Base-by-base conservation (phyloP, 1,140 invertebrate genomes). In the Musca domestica region DNA sequence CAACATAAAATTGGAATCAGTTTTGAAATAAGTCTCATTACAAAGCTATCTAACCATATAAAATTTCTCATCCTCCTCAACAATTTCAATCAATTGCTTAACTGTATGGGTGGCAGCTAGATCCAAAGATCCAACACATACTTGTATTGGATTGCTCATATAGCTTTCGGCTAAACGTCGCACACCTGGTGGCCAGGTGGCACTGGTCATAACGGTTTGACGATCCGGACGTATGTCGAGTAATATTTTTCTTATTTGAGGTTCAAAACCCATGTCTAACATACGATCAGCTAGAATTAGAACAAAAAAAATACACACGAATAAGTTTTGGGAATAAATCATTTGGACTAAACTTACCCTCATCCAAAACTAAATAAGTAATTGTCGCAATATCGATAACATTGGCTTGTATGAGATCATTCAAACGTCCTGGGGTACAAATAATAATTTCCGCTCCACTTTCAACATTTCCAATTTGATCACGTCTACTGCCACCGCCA, bases 321-420 rank as follows among this genome's bases (percentile, higher is more conserved):
- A n/a, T n/a, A n/a, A 30, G 9, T 30, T 30, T 30, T 30, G 27
- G 27, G 27, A 30, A 9, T 3, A 30, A 30, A 30, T 30, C n/a
- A n/a, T 7, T 41, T 41, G 34, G n/a, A n/a, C 34, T 12, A 10
- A 9, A 41, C 34, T 12, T 41, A 41, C 34, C 34, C 12, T 41
- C 34, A 82, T 96, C 94, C n/a, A 96, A 83, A n/a, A 96, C 92
- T 51, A 98, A 84, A 81, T 93, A 97, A 0, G 93, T 94, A 22
- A 95, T 89, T 20, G 88, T 86, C 17, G 85, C 86, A 0, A 95
- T 83, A 76, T 92, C 87, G 10, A 95, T 86, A 64, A 86, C 75
- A 3, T 85, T 83, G 30, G 86, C 85, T 77, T 86, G 83, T 46
- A 86, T 88, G 72, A 96, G 83, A 84, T 95, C 93, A 81, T 94